Base-by-base conservation (phyloP, 2,797 vertebrate genomes). In the Sebastiscus tertius region DNA sequence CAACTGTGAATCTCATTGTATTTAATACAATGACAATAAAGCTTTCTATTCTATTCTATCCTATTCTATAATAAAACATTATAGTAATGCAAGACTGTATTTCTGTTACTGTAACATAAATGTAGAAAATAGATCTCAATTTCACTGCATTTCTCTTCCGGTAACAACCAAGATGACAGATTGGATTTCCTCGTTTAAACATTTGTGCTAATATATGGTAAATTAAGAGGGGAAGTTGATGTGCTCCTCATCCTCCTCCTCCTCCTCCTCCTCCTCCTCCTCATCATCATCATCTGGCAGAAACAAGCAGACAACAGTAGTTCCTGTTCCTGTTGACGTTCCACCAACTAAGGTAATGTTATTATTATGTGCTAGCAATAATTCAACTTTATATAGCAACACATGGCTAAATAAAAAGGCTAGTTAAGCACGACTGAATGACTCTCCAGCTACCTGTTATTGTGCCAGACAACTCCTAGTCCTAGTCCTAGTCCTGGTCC, bases 361-460 rank as follows among this genome's bases (percentile, higher is more conserved):
- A 39, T 39, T 39, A 39, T 39, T 33, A 34, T 8, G 4, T 31
- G 27, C 8, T 11, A 31, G 6, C 12, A 14, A 14, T 22, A 61
- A n/a, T 65, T 36, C 10, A 9, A 33, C 27, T 16, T 12, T 12
- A 6, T 13, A 5, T n/a, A 8, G 5, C 58, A 26, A 13, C 34
- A 29, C 10, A 12, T 6, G 8, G 24, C 11, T 46, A 14, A 14
- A 22, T n/a, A 8, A 59, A 39, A 69, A 60, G 22, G 7, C 9
- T 18, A 39, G 12, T 39, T 39, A 39, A 39, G 36, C 36, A 39
- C 3, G 13, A 5, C 9, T 14, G 42, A 26, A 8, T 52, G 24
- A 12, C 9, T 59, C 3, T 64, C 26, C 34, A 36, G 46, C 65
- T 84, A 76, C 75, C 79, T 82, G 72, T 60, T 52, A 22, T 5